Conservation (phyloP, 2,888 invertebrate genomes). For the Phymatocera aterrima region DNA sequence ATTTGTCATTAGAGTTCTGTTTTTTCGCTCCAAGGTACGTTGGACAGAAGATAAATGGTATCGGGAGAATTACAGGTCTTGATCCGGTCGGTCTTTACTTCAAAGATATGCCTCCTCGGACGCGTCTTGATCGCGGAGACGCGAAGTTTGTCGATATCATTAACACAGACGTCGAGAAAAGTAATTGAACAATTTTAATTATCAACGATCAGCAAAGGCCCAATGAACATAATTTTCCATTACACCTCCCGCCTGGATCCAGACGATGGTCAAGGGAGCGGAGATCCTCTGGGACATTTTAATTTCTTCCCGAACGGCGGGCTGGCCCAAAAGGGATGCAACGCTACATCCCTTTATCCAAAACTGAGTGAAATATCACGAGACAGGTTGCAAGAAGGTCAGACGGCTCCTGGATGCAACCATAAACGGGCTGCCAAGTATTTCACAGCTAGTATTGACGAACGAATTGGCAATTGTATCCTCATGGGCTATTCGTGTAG, state of each 20-base stretch:
- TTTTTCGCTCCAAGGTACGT: constrained; percentile 52
- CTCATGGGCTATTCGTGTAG: constrained; percentile 71
- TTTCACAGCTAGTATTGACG: constrained; percentile 67
- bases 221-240: too few species aligned
- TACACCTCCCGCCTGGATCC: too few species aligned
- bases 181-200: too few species aligned
- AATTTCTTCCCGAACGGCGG: constrained; percentile 74
- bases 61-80: constrained; percentile 74
- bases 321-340: constrained; percentile 71
- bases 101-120: constrained; percentile 75
- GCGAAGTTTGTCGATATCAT: constrained; percentile 79
- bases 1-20: not conserved
- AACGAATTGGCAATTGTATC: constrained; percentile 64
- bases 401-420: constrained; percentile 72
- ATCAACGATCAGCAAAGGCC: too few species aligned
- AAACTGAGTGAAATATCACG: constrained; percentile 63
- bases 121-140: constrained; percentile 76
- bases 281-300: constrained; percentile 68
- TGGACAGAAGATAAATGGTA: constrained; percentile 67
- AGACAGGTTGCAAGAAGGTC: constrained; percentile 65
- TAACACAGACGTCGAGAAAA: constrained; percentile 76
- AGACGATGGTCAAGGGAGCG: constrained; percentile 70
- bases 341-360: constrained; percentile 59
- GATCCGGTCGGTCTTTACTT: constrained; percentile 80
- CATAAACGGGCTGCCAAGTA: constrained; percentile 74